Evolutionary conservation across 2,797 vertebrate species (phyloP), one percentile per base, ranked within the genome.

Genomic region (Pitangus sulphuratus): DNA sequence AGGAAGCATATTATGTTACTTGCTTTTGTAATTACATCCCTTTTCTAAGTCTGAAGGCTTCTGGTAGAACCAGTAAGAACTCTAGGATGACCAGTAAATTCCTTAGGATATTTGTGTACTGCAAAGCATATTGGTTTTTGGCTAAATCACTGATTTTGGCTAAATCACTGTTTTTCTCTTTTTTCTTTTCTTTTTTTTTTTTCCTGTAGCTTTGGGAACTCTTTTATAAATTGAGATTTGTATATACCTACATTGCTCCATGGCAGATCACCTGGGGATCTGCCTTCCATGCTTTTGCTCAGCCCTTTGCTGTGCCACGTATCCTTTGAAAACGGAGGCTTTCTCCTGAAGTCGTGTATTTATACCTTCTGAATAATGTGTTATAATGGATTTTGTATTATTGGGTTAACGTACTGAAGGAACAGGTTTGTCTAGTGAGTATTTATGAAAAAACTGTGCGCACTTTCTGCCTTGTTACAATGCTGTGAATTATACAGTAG

Each of bases 221-320:
- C 77, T 99, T 99, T 96, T 99, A 99, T 98, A 99, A 99, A 96
- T 91, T 99, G 97, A 98, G 99, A 97, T 99, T 99, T 95, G 99
- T 99, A 84, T 99, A 99, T 97, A 99, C 99, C 91, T 99, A 99
- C 94, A 99, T 99, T 60, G 99, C 99, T 80, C 99, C 99, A 1
- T 99, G 99, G 99, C 99, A 99, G 95, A 99, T 99, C 97, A 99
- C 99, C 0, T 99, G 99, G 99, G 99, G 99, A 66, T 99, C 99
- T 58, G 99, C 99, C 72, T 99, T 99, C 95, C 99, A 99, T 68
- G 99, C 99, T 95, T 99, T 99, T 61, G 99, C 99, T 94, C 99
- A 99, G 96, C 99, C 99, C 31, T 99, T 99, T 90, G 99, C 99
- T 58, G 99, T 99, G 95, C 99, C 99, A 98, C 99, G 99, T 99